Conservation (phyloP, 2,113 vertebrate species). For the Neolamprologus modestus region DNA sequence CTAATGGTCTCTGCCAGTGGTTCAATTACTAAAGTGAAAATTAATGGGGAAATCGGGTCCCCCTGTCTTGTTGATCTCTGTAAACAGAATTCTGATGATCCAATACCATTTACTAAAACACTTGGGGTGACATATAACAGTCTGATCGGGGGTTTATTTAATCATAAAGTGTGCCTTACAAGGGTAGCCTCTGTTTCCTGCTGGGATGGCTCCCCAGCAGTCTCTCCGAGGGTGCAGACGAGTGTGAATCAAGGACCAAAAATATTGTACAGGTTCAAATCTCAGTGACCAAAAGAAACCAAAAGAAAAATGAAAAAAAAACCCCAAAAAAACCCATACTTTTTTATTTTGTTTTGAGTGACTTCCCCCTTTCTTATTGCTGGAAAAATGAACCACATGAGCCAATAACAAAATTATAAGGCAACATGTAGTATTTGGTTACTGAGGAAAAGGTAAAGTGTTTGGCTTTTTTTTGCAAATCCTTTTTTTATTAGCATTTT, state of each 20-base stretch:
- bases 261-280: no score
- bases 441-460: background rate
- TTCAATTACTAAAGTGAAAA: no score
- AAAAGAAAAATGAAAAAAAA: no score
- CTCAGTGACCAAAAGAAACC: no score
- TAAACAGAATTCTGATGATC: no score
- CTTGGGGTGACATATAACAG: no score
- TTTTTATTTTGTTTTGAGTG: background rate
- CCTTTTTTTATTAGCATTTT: background rate
- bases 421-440: background rate
- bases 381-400: background rate
- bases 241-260: background rate
- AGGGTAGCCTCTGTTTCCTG: background rate
- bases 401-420: background rate
- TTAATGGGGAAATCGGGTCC: no score
- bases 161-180: background rate
- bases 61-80: no score
- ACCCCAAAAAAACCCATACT: rapidly evolving
- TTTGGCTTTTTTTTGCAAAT: background rate
- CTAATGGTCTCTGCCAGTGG: no score
- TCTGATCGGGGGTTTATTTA: no score
- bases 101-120: no score
- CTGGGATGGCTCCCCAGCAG: background rate
- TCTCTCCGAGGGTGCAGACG: background rate
- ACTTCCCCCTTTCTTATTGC: background rate